Evolutionary conservation across 2,888 invertebrate genomes (phyloP), one percentile per base, ranked within the genome.

Genomic region (Pammene fasciana): DNA sequence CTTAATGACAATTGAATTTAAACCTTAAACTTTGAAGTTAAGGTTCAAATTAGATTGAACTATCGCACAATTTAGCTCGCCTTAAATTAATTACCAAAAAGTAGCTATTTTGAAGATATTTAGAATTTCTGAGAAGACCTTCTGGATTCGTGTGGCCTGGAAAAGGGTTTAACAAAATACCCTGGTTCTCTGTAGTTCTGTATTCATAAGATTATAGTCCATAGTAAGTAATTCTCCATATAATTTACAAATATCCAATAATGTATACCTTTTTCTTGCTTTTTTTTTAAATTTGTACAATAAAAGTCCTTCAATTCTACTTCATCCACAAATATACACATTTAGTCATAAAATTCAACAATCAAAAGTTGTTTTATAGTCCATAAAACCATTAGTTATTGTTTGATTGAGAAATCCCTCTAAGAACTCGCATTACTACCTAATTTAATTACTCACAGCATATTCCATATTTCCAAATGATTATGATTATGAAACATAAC

Each of bases 401-500:
- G 36, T 56, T 56, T 56, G 41, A 48, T 34, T 34, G 48, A 45
- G 41, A 45, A 60, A 45, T 14, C 11, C 26, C 14, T 50, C 26
- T 41, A 55, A 18, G 13, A 48, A 34, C 34, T 57, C 50, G 56
- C 48, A 64, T 62, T 26, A 62, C 61, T 41, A 50, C 26, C 26
- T 3, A 26, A 26, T 34, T 13, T 67, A 68, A 62, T 61, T 61
- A 41, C 43, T 56, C 10, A 50, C 48, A 34, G 14, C 16, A 62
- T 56, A 56, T 56, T 68, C 55, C 48, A 46, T 36, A 50, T 65
- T 59, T 43, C 54, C n/a, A 52, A 57, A 68, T 57, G 41, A 52
- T 60, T 60, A 54, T 55, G 41, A 55, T 68, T 57, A 59, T 34
- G 65, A 65, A 68, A 65, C 46, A 46, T 57, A 52, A 54, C 50